Percentiles rank a stretch among this genome's conserved stretches.
Evolutionary conservation across 2,888 invertebrate species (phyloP).

Genomic region (Odontocolon sp.): DNA sequence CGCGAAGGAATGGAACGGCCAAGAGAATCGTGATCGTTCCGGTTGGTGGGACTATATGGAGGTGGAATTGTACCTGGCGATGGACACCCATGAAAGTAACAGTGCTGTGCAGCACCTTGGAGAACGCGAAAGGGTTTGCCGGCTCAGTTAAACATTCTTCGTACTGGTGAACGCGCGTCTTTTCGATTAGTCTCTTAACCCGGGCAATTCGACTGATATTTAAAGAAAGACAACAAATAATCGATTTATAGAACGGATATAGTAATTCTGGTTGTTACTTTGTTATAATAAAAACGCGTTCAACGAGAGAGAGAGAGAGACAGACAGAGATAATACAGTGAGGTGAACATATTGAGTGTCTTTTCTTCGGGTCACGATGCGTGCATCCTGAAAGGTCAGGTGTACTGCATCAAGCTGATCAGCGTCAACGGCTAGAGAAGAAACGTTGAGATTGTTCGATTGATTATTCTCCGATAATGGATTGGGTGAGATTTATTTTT

Average conservation of each 20-base stretch:
- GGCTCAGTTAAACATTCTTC: slow-evolving; percentile 31
- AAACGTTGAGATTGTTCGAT: slow-evolving; percentile 16
- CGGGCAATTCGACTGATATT: neutral
- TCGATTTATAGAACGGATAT: neutral
- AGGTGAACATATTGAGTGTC: slow-evolving; percentile 50
- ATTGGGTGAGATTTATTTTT: slow-evolving; percentile 58
- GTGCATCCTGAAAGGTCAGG: slow-evolving; percentile 55
- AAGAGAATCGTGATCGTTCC: slow-evolving; percentile 55
- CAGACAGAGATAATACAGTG: slow-evolving; percentile 26
- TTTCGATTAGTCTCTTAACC: neutral
- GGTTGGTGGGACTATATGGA: slow-evolving; percentile 66
- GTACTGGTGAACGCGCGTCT: slow-evolving; percentile 8
- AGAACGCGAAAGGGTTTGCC: slow-evolving; percentile 58
- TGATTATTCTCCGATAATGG: slow-evolving; percentile 49
- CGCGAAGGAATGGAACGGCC: slow-evolving; percentile 45
- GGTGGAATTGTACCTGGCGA: slow-evolving; percentile 70
- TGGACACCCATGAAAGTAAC: slow-evolving; percentile 79
- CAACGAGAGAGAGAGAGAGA: no score
- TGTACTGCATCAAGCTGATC: slow-evolving; percentile 6
- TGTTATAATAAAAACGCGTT: neutral
- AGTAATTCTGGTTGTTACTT: neutral
- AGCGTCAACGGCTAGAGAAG: slow-evolving; percentile 9
- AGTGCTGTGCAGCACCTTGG: slow-evolving; percentile 71
- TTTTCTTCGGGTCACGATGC: slow-evolving; percentile 55
- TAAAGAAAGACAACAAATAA: neutral